Base-by-base conservation (phyloP, 2,888 invertebrate species). In the Drosophila mulleri region DNA sequence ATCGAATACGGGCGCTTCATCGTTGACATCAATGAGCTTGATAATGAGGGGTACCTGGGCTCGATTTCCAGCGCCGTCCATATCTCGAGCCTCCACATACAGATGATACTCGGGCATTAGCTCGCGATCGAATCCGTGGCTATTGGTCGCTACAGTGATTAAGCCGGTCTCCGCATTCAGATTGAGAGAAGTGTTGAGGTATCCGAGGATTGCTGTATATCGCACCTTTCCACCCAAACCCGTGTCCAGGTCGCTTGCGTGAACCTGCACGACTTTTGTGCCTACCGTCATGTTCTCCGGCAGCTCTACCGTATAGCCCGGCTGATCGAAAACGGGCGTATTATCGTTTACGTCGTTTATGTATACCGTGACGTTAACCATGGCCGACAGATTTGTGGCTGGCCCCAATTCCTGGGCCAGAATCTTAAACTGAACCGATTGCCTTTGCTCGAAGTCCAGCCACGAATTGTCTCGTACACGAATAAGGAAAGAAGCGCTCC, bases 341-440 rank as follows among this genome's bases (percentile, higher is more conserved):
- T 98, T 98, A 91, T 98, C 98, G 90, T 98, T 98, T 11, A 96
- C 94, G 90, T 98, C 98, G 75, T 96, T 95, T 32, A 98, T 93
- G 86, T 96, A 95, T 14, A 98, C 96, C 2, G 96, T 96, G 0
- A 98, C 95, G 73, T 96, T 96, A 9, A 96, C 96, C 57, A 94
- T 94, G 5, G 95, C 95, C 59, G 97, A 95, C 56, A 96, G 93
- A 92, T 96, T 96, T 53, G 96, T 95, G 32, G 95, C 94, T 78
- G 96, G 96, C 45, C 96, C 96, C 42, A 97, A 94, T 92, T 97
- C 97, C 93, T 96, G 96, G 16, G 97, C 98, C 66, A 96, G 93
- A 92, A 96, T 96, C 94, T 95, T 95, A 92, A 97, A 96, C 72
- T 95, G 93, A 29, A 98, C 95, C 74, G 95, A 95, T 85, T 96